A percentile compares a stretch with the other conserved stretches of the same genome.
Conservation (phyloP, 2,113 vertebrate species). For the Tenebrosternarchus preto region DNA sequence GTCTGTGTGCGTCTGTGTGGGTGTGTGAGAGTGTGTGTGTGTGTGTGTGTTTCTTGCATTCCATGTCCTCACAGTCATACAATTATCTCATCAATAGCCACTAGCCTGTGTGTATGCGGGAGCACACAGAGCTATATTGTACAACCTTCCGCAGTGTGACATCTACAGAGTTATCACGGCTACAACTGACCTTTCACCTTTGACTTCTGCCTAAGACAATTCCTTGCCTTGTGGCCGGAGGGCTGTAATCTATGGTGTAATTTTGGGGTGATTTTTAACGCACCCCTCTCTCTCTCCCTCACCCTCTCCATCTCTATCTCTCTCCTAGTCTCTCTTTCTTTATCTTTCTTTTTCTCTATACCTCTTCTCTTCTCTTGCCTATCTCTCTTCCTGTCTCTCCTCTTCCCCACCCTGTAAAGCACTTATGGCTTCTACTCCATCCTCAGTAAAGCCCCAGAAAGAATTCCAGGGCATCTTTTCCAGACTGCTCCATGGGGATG, state of each 20-base stretch:
- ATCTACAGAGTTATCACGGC: conserved; percentile 61
- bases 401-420: conserved; percentile 38
- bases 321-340: background rate
- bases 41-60: conserved; percentile 51
- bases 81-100: conserved; percentile 58
- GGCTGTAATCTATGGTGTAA: background rate
- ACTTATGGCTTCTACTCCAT: conserved; percentile 60
- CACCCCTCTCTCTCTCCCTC: conserved; percentile 37
- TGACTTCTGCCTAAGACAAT: conserved; percentile 47
- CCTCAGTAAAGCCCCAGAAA: conserved; percentile 49
- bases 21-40: background rate
- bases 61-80: conserved; percentile 52
- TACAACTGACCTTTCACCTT: conserved; percentile 62
- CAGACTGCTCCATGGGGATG: conserved; percentile 27
- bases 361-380: background rate
- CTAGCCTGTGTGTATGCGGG: conserved; percentile 56
- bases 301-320: conserved; percentile 8
- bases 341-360: background rate
- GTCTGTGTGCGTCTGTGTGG: background rate
- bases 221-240: conserved; percentile 22
- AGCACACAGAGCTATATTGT: conserved; percentile 70
- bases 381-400: conserved; percentile 20
- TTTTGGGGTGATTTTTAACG: background rate
- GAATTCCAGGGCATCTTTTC: conserved; percentile 46
- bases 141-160: conserved; percentile 42